These are phyloP conservation scores for Lucinisca nassula DNA, from an alignment of 2,888 invertebrate species.

Conservation along the genomic window DNA sequence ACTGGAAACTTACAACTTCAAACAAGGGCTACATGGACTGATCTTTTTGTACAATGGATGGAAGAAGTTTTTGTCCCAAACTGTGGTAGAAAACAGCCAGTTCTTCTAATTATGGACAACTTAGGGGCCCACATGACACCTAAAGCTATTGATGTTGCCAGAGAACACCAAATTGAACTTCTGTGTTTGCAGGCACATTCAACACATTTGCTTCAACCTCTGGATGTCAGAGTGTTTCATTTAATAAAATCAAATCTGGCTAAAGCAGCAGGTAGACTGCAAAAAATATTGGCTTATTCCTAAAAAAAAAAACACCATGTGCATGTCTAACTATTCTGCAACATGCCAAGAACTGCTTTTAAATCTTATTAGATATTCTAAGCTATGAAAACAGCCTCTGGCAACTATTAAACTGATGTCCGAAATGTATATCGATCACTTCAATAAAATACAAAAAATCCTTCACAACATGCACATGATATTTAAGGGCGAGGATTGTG, in stretches of 20 bases:
- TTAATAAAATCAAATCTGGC: conserved; percentile 2
- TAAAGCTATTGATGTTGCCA: background rate
- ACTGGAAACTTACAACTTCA: background rate
- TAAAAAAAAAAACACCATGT: no score
- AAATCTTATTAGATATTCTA: no score
- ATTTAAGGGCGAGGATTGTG: no score
- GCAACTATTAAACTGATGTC: no score
- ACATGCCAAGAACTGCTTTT: no score
- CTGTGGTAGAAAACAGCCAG: conserved; percentile 21
- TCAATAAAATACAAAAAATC: no score
- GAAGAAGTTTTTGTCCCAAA: conserved; percentile 3
- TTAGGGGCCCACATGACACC: conserved; percentile 24
- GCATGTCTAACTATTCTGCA: no score
- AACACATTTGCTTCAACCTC: conserved; percentile 19
- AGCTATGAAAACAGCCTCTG: no score
- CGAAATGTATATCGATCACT: no score
- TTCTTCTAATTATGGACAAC: conserved; percentile 35
- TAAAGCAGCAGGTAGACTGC: conserved; percentile 15
- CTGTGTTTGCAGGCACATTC: conserved; percentile 21
- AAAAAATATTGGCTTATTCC: no score
- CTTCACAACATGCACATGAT: no score
- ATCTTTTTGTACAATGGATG: conserved; percentile 16
- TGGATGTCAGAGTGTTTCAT: conserved; percentile 27
- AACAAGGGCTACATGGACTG: conserved; percentile 15
- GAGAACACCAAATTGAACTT: background rate